Conservation (phyloP, 2,113 vertebrate species). For the Argyrosomus japonicus region DNA sequence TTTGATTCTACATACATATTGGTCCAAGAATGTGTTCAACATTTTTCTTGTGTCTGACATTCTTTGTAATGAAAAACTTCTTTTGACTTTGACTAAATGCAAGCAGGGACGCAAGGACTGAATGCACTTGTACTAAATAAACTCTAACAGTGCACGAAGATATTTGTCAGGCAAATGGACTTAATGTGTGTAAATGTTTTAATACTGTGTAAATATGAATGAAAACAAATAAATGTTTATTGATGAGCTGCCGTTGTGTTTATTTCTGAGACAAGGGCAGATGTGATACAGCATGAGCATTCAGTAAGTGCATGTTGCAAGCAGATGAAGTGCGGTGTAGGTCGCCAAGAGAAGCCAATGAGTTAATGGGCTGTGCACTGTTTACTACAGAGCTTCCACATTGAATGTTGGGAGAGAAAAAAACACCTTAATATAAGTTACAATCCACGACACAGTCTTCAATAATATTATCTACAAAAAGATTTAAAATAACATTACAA, state of each 20-base stretch:
- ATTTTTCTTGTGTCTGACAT: slow-evolving; percentile 27
- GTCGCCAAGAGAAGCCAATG: slow-evolving; percentile 10
- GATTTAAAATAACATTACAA: slow-evolving; percentile 17
- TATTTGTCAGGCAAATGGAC: slow-evolving; percentile 57
- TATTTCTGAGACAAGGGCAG: slow-evolving; percentile 36
- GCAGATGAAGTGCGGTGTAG: slow-evolving; percentile 18
- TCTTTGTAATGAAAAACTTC: slow-evolving; percentile 12
- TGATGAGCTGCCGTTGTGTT: slow-evolving; percentile 57
- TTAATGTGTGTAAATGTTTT: slow-evolving; percentile 65
- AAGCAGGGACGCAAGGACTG: background rate
- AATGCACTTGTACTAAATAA: slow-evolving; percentile 23
- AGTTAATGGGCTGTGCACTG: slow-evolving; percentile 4
- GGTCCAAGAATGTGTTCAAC: slow-evolving; percentile 36
- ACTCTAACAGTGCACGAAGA: slow-evolving; percentile 1
- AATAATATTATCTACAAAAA: slow-evolving; percentile 27
- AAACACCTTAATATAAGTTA: slow-evolving; percentile 56
- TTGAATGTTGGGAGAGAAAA: background rate
- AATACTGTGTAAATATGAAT: slow-evolving; percentile 75
- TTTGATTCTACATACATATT: slow-evolving; percentile 51
- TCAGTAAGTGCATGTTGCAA: background rate
- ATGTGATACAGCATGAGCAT: slow-evolving; percentile 7
- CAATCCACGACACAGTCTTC: slow-evolving; percentile 30
- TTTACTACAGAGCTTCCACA: slow-evolving; percentile 17
- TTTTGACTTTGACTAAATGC: slow-evolving; percentile 36
- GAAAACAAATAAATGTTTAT: slow-evolving; percentile 77